Conservation (phyloP, 2,113 vertebrate genomes). For the Mustela nigripes region DNA sequence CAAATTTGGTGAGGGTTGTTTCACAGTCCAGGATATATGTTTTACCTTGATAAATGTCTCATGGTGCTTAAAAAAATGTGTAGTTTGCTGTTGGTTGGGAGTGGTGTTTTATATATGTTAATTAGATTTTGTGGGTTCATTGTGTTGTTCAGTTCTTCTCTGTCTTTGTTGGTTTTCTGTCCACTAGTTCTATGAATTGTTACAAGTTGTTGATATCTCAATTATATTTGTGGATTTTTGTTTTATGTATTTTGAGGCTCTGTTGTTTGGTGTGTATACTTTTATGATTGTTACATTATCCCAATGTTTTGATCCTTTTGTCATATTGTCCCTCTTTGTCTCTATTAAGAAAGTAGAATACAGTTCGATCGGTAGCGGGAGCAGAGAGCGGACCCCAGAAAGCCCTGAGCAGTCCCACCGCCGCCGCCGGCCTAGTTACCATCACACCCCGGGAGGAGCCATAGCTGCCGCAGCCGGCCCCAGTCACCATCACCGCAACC, state of each 20-base stretch:
- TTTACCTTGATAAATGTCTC: neutral
- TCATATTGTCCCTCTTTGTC: neutral
- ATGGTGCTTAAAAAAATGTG: neutral
- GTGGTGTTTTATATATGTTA: neutral
- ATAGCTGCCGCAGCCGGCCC: constrained; percentile 93
- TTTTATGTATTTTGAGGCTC: neutral
- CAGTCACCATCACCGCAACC: constrained; percentile 94
- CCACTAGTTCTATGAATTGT: neutral
- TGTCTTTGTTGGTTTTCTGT: neutral
- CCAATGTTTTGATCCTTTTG: neutral
- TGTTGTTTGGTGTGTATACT: neutral
- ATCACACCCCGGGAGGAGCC: constrained; percentile 97
- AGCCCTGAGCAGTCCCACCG: constrained; percentile 96
- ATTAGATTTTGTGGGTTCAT: neutral
- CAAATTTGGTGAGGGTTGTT: constrained; percentile 34
- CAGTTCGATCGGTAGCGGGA: constrained; percentile 99
- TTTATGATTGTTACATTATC: neutral
- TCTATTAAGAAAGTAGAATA: neutral
- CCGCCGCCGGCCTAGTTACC: constrained; percentile 98
- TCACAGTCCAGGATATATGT: neutral
- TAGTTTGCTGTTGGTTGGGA: neutral
- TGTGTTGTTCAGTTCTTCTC: neutral
- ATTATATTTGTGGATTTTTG: constrained; percentile 36
- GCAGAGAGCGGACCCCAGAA: constrained; percentile 98
- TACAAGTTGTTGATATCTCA: constrained; percentile 3